phyloP scores from a whole-genome alignment of 1,140 invertebrate genomes.

The Ceratosolen solmsi region DNA sequence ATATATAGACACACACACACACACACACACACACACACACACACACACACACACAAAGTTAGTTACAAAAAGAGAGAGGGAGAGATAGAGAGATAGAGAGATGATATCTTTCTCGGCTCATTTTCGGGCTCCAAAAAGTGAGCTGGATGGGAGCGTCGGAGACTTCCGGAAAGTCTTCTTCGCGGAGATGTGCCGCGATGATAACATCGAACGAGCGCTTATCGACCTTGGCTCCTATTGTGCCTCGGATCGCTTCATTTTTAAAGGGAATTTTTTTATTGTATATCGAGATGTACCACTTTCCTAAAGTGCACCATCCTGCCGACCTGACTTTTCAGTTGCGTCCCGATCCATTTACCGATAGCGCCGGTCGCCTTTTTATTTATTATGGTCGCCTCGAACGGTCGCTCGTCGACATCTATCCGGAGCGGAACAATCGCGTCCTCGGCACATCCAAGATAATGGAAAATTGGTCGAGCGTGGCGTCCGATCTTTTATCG shows the following conservation, averaged over 20 bases:
- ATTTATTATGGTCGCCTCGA: no score
- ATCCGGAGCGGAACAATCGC: not conserved
- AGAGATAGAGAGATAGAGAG: not conserved
- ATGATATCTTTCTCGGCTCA: not conserved
- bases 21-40: no score
- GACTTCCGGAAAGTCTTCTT: conserved; percentile 29
- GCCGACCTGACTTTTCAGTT: not conserved
- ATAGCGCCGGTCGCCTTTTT: not conserved
- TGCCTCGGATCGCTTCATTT: conserved; percentile 5
- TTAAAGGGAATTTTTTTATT: conserved; percentile 9
- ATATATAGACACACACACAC: no score
- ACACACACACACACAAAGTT: no score
- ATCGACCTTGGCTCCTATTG: not conserved
- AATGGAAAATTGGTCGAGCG: no score
- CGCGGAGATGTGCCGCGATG: not conserved
- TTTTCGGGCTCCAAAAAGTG: no score
- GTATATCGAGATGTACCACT: not conserved
- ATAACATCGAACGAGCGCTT: conserved; percentile 12
- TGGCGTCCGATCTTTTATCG: no score
- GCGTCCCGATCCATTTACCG: not conserved
- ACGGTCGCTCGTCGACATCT: not conserved
- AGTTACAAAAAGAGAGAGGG: not conserved
- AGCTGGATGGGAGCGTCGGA: conserved; percentile 18
- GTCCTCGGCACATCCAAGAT: no score
- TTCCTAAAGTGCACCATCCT: no score